A percentile compares a stretch with the other conserved stretches of the same genome.
phyloP scores from a whole-genome alignment of 1,140 invertebrate genomes.

The Lordiphosa stackelbergi region DNA sequence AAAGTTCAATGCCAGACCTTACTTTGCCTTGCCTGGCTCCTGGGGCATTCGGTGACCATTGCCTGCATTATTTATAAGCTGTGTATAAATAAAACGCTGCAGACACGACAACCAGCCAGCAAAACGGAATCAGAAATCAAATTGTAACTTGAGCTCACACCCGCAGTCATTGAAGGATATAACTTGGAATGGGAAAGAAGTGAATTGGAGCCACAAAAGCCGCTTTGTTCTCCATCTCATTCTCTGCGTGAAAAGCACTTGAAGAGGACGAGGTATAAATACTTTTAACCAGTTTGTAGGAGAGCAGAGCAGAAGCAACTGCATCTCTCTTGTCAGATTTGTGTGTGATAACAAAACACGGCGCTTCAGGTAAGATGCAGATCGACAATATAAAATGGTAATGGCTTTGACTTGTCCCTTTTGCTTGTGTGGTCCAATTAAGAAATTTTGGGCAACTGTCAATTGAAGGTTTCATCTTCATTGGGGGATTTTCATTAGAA shows the following conservation, averaged over 20 bases:
- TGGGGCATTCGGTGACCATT: conserved; percentile 28
- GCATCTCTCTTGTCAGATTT: conserved; percentile 38
- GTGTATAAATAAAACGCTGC: conserved; percentile 56
- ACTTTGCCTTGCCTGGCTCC: conserved; percentile 10
- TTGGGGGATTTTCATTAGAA: conserved; percentile 31
- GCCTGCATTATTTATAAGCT: conserved; percentile 66
- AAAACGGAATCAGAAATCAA: conserved; percentile 62
- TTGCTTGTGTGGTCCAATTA: conserved; percentile 24
- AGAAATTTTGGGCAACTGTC: conserved; percentile 24
- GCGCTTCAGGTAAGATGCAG: conserved; percentile 3
- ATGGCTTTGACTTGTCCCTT: conserved; percentile 16
- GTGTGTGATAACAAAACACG: conserved; percentile 10
- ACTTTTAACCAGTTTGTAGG: conserved; percentile 4
- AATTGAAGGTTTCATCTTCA: conserved; percentile 10
- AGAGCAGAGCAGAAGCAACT: conserved; percentile 6
- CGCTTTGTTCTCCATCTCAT: conserved; percentile 39
- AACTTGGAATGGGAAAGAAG: background rate
- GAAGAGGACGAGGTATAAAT: background rate
- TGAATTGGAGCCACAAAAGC: conserved; percentile 42
- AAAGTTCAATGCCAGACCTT: conserved; percentile 38
- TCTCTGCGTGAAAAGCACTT: conserved; percentile 66
- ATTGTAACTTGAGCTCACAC: conserved; percentile 60
- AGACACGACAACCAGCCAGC: conserved; percentile 33
- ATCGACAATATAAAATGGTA: conserved; percentile 19
- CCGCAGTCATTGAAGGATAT: conserved; percentile 47